A percentile compares a stretch with the other conserved stretches of the same genome.
These are phyloP conservation scores for Callinectes sapidus DNA, from an alignment of 2,888 invertebrate genomes.

Conservation along the genomic window DNA sequence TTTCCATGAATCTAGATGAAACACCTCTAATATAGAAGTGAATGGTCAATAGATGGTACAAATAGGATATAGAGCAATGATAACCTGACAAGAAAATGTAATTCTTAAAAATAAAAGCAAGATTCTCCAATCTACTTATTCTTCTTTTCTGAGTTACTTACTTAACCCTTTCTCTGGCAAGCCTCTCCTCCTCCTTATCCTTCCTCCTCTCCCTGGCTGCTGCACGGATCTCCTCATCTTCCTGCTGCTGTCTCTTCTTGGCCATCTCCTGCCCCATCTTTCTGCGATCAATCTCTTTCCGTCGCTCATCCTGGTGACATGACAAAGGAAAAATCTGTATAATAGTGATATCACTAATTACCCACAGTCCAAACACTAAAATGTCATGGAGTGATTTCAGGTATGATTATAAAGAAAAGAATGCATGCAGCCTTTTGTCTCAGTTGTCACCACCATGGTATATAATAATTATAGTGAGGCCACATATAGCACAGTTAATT, in stretches of 20 bases:
- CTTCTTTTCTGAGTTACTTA: conserved; percentile 75
- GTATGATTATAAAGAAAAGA: no score
- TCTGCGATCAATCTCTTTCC: conserved; percentile 84
- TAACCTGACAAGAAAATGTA: not conserved
- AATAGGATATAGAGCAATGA: not conserved
- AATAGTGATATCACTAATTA: no score
- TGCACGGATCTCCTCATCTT: conserved; percentile 85
- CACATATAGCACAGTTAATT: no score
- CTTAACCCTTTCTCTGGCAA: conserved; percentile 85
- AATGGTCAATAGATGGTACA: not conserved
- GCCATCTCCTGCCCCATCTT: conserved; percentile 85
- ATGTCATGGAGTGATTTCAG: no score
- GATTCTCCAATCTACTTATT: not conserved
- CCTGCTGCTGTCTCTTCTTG: conserved; percentile 84
- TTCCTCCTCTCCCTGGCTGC: conserved; percentile 84
- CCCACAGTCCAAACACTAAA: no score
- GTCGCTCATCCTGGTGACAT: conserved; percentile 69
- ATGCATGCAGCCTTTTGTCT: not conserved
- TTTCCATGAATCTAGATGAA: not conserved
- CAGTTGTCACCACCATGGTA: no score
- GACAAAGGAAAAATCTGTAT: no score
- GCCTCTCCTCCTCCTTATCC: conserved; percentile 85
- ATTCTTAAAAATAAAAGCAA: not conserved
- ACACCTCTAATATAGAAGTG: not conserved
- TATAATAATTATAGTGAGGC: no score